phyloP scores from a whole-genome alignment of 35 echinoderm and acorn worm genomes.

The Amphiura filiformis region DNA sequence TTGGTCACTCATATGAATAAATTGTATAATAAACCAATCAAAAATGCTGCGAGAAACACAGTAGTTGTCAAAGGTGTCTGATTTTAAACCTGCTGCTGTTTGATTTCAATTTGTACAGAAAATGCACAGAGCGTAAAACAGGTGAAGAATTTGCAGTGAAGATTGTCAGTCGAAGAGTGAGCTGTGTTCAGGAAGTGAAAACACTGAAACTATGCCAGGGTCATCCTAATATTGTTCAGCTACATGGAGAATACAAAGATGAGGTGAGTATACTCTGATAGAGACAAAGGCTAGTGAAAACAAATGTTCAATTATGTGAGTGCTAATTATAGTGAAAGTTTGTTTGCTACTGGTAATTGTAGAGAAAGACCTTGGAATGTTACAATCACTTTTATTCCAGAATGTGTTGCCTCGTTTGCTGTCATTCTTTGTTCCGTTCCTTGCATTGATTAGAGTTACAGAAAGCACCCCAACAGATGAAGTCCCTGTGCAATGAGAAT shows the following conservation, averaged over 20 bases:
- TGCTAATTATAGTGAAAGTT: no score
- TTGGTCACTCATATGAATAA: no score
- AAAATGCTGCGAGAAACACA: neutral
- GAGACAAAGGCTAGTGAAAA: no score
- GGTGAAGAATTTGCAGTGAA: constrained; percentile 87
- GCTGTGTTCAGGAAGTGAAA: constrained; percentile 72
- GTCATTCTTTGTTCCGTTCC: no score
- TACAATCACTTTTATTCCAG: no score
- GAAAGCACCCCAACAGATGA: no score
- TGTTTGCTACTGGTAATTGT: no score
- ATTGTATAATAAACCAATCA: neutral
- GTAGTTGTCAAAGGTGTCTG: neutral
- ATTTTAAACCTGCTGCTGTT: neutral
- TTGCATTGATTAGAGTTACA: no score
- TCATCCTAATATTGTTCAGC: constrained; percentile 85
- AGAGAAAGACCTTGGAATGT: no score
- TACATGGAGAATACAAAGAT: constrained; percentile 74
- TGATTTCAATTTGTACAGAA: constrained; percentile 43
- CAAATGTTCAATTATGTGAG: no score
- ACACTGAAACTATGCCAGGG: constrained; percentile 79
- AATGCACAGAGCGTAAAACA: constrained; percentile 68
- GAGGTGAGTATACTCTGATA: constrained; percentile 60
- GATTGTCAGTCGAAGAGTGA: constrained; percentile 69
- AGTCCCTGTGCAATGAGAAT: no score
- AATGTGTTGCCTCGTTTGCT: no score